phyloP scores from a whole-genome alignment of 2,113 vertebrate species.

The Chinchilla lanigera region DNA sequence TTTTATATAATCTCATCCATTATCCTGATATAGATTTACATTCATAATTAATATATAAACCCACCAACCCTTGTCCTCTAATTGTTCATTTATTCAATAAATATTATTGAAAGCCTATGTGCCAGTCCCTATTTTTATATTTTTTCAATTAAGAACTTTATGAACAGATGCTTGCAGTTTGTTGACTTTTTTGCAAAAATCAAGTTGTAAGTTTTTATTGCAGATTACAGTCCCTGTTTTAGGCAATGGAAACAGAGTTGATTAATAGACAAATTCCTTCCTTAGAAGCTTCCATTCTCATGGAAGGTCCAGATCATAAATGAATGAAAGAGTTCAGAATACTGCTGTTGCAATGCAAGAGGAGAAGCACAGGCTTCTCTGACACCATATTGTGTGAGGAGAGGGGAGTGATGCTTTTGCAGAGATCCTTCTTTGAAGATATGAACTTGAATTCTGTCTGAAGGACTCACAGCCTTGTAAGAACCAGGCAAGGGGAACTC shows the following conservation, averaged over 20 bases:
- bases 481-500: background rate
- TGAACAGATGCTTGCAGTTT: background rate
- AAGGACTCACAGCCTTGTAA: background rate
- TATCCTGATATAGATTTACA: too few relatives aligned
- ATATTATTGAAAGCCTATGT: background rate
- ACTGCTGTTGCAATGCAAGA: background rate
- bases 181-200: background rate
- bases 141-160: background rate
- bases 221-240: background rate
- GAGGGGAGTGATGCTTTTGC: background rate
- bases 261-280: background rate
- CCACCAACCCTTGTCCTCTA: background rate
- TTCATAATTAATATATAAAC: too few relatives aligned
- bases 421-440: background rate
- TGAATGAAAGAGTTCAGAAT: background rate
- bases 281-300: background rate
- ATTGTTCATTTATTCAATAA: background rate
- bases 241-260: background rate
- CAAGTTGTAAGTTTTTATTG: background rate
- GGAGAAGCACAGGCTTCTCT: background rate
- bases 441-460: background rate
- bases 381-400: too few relatives aligned
- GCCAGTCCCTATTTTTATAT: background rate
- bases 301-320: background rate
- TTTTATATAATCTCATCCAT: background rate